These are phyloP conservation scores for Linnaemya tessellans DNA, from an alignment of 2,888 invertebrate genomes.

Conservation along the genomic window DNA sequence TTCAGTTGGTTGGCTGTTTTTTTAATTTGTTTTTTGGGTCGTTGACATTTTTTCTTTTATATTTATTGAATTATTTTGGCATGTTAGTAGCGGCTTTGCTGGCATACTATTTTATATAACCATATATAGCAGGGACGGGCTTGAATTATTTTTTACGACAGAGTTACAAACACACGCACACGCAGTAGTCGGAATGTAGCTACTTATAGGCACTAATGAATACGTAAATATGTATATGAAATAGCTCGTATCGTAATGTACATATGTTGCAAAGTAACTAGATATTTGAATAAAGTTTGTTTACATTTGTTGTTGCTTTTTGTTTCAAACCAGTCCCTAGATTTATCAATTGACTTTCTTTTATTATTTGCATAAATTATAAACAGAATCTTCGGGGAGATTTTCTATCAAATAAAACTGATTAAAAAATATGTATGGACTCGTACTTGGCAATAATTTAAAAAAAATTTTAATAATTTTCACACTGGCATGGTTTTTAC, in stretches of 20 bases:
- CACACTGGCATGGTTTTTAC: no score
- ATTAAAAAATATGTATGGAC: background rate
- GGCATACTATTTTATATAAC: background rate
- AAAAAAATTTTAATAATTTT: no score
- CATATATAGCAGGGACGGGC: background rate
- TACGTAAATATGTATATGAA: background rate
- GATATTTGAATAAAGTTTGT: background rate
- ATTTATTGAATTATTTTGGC: constrained; percentile 42
- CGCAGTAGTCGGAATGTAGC: no score
- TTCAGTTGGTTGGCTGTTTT: constrained; percentile 46
- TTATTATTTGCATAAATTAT: background rate
- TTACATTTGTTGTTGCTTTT: background rate
- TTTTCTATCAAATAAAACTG: no score
- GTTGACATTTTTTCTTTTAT: constrained; percentile 50
- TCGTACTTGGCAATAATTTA: no score
- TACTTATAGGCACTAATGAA: background rate
- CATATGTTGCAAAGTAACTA: background rate
- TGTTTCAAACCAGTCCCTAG: background rate
- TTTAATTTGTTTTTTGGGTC: constrained; percentile 34
- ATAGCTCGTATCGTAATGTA: no score
- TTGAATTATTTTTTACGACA: no score
- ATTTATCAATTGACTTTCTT: background rate
- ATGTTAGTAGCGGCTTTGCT: constrained; percentile 36
- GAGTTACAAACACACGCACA: no score
- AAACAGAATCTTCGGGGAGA: background rate